Percentiles rank a stretch among this genome's conserved stretches.
Conservation (phyloP, 2,888 invertebrate species). For the Brassicogethes aeneus region DNA sequence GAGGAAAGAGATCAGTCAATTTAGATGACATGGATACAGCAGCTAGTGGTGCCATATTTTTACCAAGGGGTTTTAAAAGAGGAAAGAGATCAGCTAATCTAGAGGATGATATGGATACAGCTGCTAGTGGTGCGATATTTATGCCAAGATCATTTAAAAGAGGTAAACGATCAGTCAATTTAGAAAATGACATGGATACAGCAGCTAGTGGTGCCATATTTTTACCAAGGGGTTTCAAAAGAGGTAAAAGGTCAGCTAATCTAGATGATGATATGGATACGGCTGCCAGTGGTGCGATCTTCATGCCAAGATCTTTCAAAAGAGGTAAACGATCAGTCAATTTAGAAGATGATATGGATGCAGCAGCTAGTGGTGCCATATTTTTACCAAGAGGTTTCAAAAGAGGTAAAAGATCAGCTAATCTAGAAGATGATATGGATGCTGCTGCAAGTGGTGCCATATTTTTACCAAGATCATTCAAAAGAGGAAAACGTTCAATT, state of each 20-base stretch:
- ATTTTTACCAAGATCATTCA: constrained; percentile 14
- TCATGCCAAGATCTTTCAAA: constrained; percentile 5
- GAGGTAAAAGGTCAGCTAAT: constrained; percentile 10
- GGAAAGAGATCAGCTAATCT: constrained; percentile 1
- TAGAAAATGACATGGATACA: constrained; percentile 8
- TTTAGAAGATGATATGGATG: constrained; percentile 9
- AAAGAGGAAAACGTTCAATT: constrained; percentile 11
- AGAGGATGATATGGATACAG: constrained; percentile 6
- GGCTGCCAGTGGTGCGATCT: constrained; percentile 4
- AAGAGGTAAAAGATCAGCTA: constrained; percentile 11
- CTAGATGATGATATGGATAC: constrained; percentile 11
- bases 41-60: constrained; percentile 5
- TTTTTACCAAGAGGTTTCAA: constrained; percentile 13
- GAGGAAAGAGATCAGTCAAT: not conserved
- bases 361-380: constrained; percentile 10
- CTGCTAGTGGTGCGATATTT: constrained; percentile 6
- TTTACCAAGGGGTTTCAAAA: constrained; percentile 11
- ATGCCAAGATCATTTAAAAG: constrained; percentile 4
- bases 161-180: constrained; percentile 1
- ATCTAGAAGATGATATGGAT: constrained; percentile 7
- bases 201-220: constrained; percentile 12
- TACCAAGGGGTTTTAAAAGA: constrained; percentile 4
- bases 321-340: constrained; percentile 2
- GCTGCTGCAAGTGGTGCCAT: constrained; percentile 14
- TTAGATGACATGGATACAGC: constrained; percentile 6